These are phyloP conservation scores for Xenopus petersii DNA, from an alignment of 2,797 vertebrate species.

Conservation along the genomic window DNA sequence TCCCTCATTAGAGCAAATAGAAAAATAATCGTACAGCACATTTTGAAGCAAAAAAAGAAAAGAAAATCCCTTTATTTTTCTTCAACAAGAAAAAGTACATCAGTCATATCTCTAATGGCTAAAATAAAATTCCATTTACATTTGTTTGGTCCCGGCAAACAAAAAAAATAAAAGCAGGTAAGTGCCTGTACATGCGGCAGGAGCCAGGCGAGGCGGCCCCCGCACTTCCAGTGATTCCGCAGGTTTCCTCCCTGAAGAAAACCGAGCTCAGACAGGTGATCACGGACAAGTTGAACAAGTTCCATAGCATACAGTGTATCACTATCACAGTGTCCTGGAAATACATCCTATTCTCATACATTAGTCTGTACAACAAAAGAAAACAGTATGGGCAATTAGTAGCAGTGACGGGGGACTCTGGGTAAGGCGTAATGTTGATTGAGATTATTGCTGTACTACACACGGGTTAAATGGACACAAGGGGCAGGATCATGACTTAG, in stretches of 20 bases:
- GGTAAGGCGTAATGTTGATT: no score
- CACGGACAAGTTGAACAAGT: background rate
- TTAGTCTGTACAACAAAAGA: no score
- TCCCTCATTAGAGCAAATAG: background rate
- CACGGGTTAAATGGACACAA: no score
- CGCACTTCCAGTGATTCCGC: background rate
- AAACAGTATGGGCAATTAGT: no score
- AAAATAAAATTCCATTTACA: background rate
- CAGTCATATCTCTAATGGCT: background rate
- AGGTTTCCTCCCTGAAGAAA: background rate
- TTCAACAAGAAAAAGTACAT: slow-evolving; percentile 8
- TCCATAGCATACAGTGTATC: slow-evolving; percentile 14
- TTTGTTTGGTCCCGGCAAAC: slow-evolving; percentile 16
- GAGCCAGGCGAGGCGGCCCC: background rate
- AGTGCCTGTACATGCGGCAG: background rate
- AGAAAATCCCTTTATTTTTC: slow-evolving; percentile 18
- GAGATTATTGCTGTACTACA: no score
- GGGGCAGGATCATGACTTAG: no score
- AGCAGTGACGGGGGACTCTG: no score
- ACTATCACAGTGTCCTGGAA: slow-evolving; percentile 12
- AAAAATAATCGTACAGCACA: no score
- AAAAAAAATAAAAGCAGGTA: background rate
- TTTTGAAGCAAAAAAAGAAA: background rate
- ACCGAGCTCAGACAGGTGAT: background rate
- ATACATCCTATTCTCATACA: no score